A percentile compares a stretch with the other conserved stretches of the same genome.
These are phyloP conservation scores for Lysiphlebus fabarum DNA, from an alignment of 1,140 invertebrate genomes.

Conservation along the genomic window DNA sequence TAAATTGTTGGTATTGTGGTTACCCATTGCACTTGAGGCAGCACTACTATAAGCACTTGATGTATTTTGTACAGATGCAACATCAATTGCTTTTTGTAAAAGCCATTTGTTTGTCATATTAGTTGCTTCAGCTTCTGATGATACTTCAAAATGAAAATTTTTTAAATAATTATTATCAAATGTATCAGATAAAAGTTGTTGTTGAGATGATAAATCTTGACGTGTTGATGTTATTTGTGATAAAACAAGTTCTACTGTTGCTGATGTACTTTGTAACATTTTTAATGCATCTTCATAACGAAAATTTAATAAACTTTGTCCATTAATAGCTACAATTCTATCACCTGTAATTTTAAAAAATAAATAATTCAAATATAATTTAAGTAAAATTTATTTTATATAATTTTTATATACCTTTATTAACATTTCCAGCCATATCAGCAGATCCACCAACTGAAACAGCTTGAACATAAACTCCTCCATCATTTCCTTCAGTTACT, in stretches of 20 bases:
- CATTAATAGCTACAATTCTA: constrained; percentile 77
- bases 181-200: constrained; percentile 12
- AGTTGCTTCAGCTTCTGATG: constrained; percentile 42
- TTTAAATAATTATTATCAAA: constrained; percentile 30
- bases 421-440: constrained; percentile 64
- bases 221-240: constrained; percentile 58
- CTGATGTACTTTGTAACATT: constrained; percentile 67
- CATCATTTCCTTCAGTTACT: constrained; percentile 73
- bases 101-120: constrained; percentile 49
- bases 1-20: constrained; percentile 46
- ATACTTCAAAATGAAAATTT: constrained; percentile 44
- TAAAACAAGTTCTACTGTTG: constrained; percentile 68
- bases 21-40: constrained; percentile 52
- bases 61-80: constrained; percentile 50
- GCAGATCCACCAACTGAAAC: constrained; percentile 70
- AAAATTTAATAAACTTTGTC: constrained; percentile 68
- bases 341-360: constrained; percentile 57
- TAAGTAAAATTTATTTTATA: neutral
- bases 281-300: constrained; percentile 71
- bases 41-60: constrained; percentile 53
- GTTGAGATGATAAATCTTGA: constrained; percentile 23
- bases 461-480: constrained; percentile 76
- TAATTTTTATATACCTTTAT: constrained; percentile 55
- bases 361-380: neutral
- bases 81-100: constrained; percentile 44